These are phyloP conservation scores for Tenebrio molitor DNA, from an alignment of 1,140 invertebrate species.

Conservation along the genomic window DNA sequence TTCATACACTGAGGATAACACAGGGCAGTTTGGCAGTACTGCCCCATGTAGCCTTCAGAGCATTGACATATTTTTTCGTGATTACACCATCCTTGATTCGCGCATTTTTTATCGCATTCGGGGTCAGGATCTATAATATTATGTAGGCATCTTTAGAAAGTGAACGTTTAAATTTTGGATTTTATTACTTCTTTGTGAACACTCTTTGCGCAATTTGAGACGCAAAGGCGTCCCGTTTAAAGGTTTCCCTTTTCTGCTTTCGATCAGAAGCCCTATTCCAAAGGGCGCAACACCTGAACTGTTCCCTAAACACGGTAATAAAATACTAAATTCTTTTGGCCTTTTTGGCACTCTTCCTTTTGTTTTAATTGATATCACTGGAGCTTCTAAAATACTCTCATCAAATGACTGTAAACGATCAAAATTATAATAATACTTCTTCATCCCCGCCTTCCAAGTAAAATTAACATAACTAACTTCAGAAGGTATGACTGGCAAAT, in stretches of 20 bases:
- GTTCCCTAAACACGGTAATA: conserved; percentile 91
- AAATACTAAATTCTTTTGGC: conserved; percentile 93
- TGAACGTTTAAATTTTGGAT: conserved; percentile 22
- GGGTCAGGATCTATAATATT: conserved; percentile 85
- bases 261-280: conserved; percentile 88
- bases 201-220: conserved; percentile 93
- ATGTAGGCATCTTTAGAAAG: conserved; percentile 25
- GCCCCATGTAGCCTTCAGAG: conserved; percentile 90
- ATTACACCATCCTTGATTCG: conserved; percentile 86
- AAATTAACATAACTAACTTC: conserved; percentile 93
- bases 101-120: conserved; percentile 88
- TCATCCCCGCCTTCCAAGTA: conserved; percentile 89
- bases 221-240: conserved; percentile 91
- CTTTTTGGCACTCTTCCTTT: conserved; percentile 86
- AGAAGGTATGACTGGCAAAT: conserved; percentile 89
- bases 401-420: conserved; percentile 87
- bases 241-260: conserved; percentile 80
- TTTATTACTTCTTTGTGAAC: conserved; percentile 86
- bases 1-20: conserved; percentile 95
- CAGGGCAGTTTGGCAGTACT: conserved; percentile 87
- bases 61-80: conserved; percentile 87
- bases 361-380: conserved; percentile 88
- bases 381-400: conserved; percentile 85
- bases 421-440: conserved; percentile 91
- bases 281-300: conserved; percentile 90